Base-by-base conservation (phyloP, 2,888 invertebrate species). In the Torymus aiolomorphi region DNA sequence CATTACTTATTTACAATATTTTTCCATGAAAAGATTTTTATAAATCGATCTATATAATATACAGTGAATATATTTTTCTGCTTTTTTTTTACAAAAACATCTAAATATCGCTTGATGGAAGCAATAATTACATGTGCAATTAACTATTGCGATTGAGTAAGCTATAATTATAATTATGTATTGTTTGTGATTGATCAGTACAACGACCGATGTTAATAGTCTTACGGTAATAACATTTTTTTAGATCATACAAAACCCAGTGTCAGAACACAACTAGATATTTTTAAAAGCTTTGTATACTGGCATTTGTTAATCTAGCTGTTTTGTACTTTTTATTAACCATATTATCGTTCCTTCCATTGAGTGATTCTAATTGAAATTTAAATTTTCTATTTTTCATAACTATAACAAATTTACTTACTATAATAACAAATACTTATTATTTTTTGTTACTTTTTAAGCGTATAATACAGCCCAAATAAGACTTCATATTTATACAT, bases 1-100 rank as follows among this genome's bases (percentile, higher is more conserved):
- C 63, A 67, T 18, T 52, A 66, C 1, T 51, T 67, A 78, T 73
- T 78, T 77, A 77, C 77, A 77, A 49, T 69, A 57, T 76, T 63
- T 49, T n/a, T 56, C 24, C 20, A 54, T 51, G 2, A n/a, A 56
- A 67, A 67, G 24, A 54, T 54, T 31, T 31, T 24, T 31, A 42
- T 42, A 69, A 69, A 57, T 61, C n/a, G n/a, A 42, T 42, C 42
- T 57, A 71, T 59, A 70, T 54, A 54, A 31, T 59, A 18, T 59
- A 59, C 59, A 59, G 59, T 18, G 14, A 16, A 59, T 42, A 42
- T 42, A 42, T 42, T 42, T 42, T 42, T 42, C 42, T 42, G 8
- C 42, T 42, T 42, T 8, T 42, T 24, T 42, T 42, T 42, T 42
- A n/a, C n/a, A 62, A 67, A 54, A 52, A n/a, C 14, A 54, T 52